Percentiles rank a stretch among this genome's conserved stretches.
Evolutionary conservation across 2,113 vertebrate genomes (phyloP).

Genomic region (Cyrtonyx montezumae): DNA sequence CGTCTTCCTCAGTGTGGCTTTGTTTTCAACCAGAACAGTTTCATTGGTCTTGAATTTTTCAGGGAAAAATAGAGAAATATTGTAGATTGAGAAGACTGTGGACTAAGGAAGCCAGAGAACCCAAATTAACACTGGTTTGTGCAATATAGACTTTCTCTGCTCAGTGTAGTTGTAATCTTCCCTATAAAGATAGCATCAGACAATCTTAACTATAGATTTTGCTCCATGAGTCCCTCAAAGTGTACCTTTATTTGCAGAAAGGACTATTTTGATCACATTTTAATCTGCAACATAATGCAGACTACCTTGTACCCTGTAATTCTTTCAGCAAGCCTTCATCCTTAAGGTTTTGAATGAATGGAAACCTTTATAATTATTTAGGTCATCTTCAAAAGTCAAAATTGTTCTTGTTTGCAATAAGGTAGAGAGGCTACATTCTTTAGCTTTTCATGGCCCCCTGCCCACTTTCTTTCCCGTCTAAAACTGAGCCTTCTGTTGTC

Average conservation of each 20-base stretch:
- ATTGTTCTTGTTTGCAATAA: neutral
- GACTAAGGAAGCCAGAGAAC: neutral
- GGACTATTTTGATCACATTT: neutral
- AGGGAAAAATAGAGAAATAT: neutral
- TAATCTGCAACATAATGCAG: fast-evolving
- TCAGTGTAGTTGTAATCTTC: neutral
- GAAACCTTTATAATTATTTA: neutral
- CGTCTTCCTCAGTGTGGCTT: constrained; percentile 4
- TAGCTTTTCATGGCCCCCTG: neutral
- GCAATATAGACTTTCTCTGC: neutral
- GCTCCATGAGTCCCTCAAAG: neutral
- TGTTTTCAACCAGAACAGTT: constrained; percentile 25
- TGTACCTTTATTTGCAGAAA: fast-evolving
- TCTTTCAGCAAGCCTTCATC: neutral
- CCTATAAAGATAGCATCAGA: neutral
- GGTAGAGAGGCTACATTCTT: neutral
- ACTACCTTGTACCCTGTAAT: neutral
- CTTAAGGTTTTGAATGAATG: neutral
- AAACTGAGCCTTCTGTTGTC: neutral
- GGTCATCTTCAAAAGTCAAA: neutral
- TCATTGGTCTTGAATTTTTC: constrained; percentile 24
- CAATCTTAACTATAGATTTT: neutral
- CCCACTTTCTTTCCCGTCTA: neutral
- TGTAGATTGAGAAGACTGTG: neutral
- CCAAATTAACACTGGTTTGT: neutral